These are phyloP conservation scores for Nebria salina DNA, from an alignment of 2,888 invertebrate species.

Conservation along the genomic window DNA sequence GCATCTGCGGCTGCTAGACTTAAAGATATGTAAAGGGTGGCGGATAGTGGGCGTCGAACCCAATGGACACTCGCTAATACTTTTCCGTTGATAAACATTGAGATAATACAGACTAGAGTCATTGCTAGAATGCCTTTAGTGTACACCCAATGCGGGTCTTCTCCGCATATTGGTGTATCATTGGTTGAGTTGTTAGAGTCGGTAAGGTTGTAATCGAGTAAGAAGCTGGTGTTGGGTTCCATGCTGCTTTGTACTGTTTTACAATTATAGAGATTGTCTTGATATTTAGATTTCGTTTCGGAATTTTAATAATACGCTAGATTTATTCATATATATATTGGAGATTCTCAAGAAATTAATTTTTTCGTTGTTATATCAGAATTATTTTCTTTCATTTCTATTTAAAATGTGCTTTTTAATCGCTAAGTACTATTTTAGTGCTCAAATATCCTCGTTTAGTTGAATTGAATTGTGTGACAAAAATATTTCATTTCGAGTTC, in stretches of 20 bases:
- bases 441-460: too few relatives aligned
- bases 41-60: slow-evolving; percentile 67
- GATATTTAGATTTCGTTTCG: too few relatives aligned
- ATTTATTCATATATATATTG: too few relatives aligned
- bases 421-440: too few relatives aligned
- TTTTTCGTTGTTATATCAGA: too few relatives aligned
- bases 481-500: too few relatives aligned
- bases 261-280: background rate
- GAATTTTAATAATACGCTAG: too few relatives aligned
- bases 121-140: slow-evolving; percentile 57
- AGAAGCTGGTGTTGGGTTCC: background rate
- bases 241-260: background rate
- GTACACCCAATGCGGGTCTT: slow-evolving; percentile 44
- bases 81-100: slow-evolving; percentile 66
- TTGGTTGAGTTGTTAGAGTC: background rate
- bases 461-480: too few relatives aligned
- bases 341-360: too few relatives aligned
- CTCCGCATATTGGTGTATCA: background rate
- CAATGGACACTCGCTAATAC: slow-evolving; percentile 67
- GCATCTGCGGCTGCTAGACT: slow-evolving; percentile 70
- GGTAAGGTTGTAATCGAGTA: background rate
- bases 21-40: slow-evolving; percentile 69
- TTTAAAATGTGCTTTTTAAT: too few relatives aligned
- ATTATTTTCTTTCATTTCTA: too few relatives aligned
- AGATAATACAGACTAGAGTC: slow-evolving; percentile 65